Evolutionary conservation across 1,140 invertebrate species (phyloP).

Genomic region (Cydia splendana): DNA sequence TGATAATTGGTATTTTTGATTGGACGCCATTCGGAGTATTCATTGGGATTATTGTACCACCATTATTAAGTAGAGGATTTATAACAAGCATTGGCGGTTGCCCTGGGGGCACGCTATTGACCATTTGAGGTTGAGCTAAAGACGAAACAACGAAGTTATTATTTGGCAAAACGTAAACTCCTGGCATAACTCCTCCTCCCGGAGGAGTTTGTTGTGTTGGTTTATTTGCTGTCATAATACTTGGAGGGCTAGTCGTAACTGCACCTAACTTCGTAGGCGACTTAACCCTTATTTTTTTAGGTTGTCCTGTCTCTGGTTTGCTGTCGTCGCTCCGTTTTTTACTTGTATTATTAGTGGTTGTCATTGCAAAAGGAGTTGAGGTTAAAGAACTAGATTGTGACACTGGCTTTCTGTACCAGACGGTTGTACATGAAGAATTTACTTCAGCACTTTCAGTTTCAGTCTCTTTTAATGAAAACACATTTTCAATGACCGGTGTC

Average conservation of each 20-base stretch:
- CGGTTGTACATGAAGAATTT: neutral
- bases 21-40: neutral
- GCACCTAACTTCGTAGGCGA: neutral
- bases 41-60: neutral
- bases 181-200: neutral
- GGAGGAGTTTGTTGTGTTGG: neutral
- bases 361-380: neutral
- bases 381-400: neutral
- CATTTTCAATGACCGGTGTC: slow-evolving; percentile 10
- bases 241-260: neutral
- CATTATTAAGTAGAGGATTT: neutral
- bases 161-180: neutral
- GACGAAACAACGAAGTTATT: neutral
- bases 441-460: neutral
- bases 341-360: neutral
- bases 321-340: neutral
- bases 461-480: slow-evolving; percentile 1
- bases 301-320: neutral
- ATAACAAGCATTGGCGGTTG: neutral
- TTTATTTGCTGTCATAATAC: neutral
- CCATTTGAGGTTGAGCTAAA: neutral
- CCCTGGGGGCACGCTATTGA: neutral
- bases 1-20: neutral
- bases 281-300: neutral
- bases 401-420: neutral